Base-by-base conservation (phyloP, 2,113 vertebrate species). In the Melanostigma gelatinosum region DNA sequence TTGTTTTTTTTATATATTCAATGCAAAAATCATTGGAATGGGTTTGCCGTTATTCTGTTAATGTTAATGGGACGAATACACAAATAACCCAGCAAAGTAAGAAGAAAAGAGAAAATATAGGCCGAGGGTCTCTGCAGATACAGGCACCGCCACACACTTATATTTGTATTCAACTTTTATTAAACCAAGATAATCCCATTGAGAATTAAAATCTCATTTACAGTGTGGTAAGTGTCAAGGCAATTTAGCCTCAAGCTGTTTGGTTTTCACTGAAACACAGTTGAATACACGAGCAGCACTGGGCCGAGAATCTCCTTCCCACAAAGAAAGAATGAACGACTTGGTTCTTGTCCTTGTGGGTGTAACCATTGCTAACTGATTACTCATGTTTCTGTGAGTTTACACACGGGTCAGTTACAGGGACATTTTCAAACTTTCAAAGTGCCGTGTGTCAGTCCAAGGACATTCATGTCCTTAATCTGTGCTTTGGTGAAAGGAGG, bases 191-290 rank as follows among this genome's bases (percentile, higher is more conserved):
- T 57, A 13, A 57, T 57, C 54, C n/a, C 24, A 13, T 2, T 24
- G 24, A 57, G n/a, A 11, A 57, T 57, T 27, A 12, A 12, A 57
- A 57, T 57, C 24, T 24, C 54, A 55, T 55, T 24, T 24, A 55
- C 54, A 24, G 12, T 12, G 54, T 10, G 50, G 20, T 54, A 8
- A 57, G 15, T 48, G 16, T 46, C 5, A 46, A 15, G 55, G 70
- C 32, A 72, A 78, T 71, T 0, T 16, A 29, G 15, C 36, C n/a
- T 71, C 11, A 57, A 67, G 54, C n/a, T 46, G 44, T 74, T 38
- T 66, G 34, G 8, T 3, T 52, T 42, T 29, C 60, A 66, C 60
- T 65, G 32, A 73, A 10, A 67, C 18, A 20, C 40, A 9, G 36
- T 2, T 57, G 54, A 66, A 29, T 3, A 18, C 29, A 24, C 34